Evolutionary conservation across 2,797 vertebrate genomes (phyloP), one percentile per base, ranked within the genome.

Genomic region (Ispidina picta): DNA sequence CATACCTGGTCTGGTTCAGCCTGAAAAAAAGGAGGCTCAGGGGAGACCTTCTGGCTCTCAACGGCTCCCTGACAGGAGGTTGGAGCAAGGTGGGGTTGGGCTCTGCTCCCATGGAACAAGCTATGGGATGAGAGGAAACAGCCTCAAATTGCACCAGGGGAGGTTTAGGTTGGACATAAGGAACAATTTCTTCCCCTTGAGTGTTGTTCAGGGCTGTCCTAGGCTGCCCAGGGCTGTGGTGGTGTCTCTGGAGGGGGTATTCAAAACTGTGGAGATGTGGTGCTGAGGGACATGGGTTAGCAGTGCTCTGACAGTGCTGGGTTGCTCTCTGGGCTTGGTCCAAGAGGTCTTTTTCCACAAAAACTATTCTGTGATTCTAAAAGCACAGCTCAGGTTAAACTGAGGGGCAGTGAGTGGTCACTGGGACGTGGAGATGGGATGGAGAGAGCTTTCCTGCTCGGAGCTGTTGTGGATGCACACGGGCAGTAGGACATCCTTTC

Each of bases 341-440:
- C 21, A 21, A 63, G 28, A 63, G 28, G 13, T 43, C 39, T 43
- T 4, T 63, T 63, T 39, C 39, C 43, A 63, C 28, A 39, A n/a
- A 43, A 43, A 21, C 12, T 5, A 22, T 21, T n/a, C 60, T 63
- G 10, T 62, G 20, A 22, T 22, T 63, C 39, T n/a, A 43, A 43
- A 82, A 65, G 4, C 41, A 26, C 14, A 55, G 20, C 25, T 76
- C 26, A 44, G 35, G 14, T 31, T 16, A 6, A 52, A 23, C 15
- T 4, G 1, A 6, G 28, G 7, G 23, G 2, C 31, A 48, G 14
- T 0, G 2, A 76, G 33, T 1, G 5, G 43, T 43, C 4, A 2
- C 44, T n/a, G 44, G 35, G 49, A 15, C 39, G 21, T 18, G 10
- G 55, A 52, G n/a, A 28, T 52, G 37, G 16, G 26, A 7, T 37